Percentiles rank a stretch among this genome's conserved stretches.
Evolutionary conservation across 2,797 vertebrate genomes (phyloP).

Genomic region (Pipistrellus pipistrellus): DNA sequence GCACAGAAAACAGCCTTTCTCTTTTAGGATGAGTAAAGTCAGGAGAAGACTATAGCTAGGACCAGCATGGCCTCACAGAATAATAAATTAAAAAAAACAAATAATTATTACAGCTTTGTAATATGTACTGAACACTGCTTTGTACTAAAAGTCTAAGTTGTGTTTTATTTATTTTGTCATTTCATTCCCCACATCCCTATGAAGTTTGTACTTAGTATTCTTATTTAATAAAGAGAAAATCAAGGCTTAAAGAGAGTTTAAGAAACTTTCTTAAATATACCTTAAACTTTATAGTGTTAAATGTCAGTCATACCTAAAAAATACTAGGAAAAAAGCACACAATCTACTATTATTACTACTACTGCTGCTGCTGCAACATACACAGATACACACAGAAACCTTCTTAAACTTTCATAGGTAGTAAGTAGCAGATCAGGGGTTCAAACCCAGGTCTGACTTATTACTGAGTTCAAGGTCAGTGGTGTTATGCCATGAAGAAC

Average conservation of each 20-base stretch:
- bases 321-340: neutral
- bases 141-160: neutral
- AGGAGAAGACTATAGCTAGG: neutral
- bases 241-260: conserved; percentile 17
- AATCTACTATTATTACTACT: neutral
- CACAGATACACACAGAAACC: neutral
- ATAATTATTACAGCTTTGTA: neutral
- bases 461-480: neutral
- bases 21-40: neutral
- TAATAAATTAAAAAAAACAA: neutral
- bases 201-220: neutral
- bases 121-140: neutral
- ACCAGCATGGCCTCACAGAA: neutral
- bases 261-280: conserved; percentile 20
- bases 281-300: neutral
- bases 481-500: neutral
- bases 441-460: conserved; percentile 22
- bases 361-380: neutral
- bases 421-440: neutral
- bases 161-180: neutral
- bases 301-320: neutral
- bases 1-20: neutral
- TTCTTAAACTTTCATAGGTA: neutral
- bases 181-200: conserved; percentile 1
- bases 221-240: conserved; percentile 60